phyloP scores from a whole-genome alignment of 2,888 invertebrate genomes.

The Amphipoea oculea region DNA sequence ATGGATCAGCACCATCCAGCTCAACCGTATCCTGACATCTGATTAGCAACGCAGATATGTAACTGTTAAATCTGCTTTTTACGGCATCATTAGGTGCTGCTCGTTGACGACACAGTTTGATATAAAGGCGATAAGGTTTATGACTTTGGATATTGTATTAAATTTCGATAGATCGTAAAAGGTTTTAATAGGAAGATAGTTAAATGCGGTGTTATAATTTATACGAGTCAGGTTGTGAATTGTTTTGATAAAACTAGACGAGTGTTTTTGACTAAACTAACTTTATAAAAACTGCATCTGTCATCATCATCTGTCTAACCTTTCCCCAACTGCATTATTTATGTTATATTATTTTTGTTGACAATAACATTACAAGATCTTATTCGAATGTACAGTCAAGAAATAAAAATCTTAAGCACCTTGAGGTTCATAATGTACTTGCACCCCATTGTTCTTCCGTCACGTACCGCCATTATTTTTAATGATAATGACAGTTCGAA shows the following conservation, averaged over 20 bases:
- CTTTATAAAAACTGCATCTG: background rate
- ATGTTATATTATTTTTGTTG: background rate
- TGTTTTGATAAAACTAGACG: background rate
- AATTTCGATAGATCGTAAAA: constrained; percentile 57
- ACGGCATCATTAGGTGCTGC: constrained; percentile 49
- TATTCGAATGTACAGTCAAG: background rate
- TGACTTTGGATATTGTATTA: constrained; percentile 55
- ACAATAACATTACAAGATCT: background rate
- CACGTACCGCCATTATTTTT: background rate
- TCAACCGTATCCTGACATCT: background rate
- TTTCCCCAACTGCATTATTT: background rate
- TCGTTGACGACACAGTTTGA: constrained; percentile 52
- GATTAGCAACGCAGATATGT: constrained; percentile 14
- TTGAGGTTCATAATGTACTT: background rate
- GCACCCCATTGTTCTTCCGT: background rate
- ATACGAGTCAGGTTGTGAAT: constrained; percentile 7
- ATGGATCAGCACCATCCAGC: too few relatives aligned
- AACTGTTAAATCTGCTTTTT: constrained; percentile 26
- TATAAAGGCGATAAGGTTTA: constrained; percentile 58
- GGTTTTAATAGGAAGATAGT: constrained; percentile 28
- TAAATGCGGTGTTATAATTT: constrained; percentile 13
- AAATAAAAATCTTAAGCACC: background rate
- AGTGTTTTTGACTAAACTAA: background rate
- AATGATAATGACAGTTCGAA: background rate
- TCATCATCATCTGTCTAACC: background rate